These are phyloP conservation scores for Aulostomus chinensis DNA, from an alignment of 2,797 vertebrate species.

Conservation along the genomic window DNA sequence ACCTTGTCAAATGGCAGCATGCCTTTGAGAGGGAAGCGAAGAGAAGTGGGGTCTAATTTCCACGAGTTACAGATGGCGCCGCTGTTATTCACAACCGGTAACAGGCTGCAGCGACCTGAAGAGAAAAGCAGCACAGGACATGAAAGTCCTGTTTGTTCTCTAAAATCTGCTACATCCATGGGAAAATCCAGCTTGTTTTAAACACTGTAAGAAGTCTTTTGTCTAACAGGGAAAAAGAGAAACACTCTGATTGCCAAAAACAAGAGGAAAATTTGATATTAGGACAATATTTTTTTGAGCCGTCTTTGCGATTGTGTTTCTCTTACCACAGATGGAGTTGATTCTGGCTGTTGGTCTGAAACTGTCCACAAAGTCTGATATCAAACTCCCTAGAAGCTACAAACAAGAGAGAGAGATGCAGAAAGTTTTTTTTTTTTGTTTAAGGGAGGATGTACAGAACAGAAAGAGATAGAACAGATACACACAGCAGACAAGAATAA, in stretches of 20 bases:
- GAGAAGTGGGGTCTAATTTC: slow-evolving; percentile 95
- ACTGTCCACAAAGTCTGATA: slow-evolving; percentile 98
- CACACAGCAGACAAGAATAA: background rate
- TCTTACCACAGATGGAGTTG: slow-evolving; percentile 98
- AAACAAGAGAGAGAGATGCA: background rate
- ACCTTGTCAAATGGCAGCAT: slow-evolving; percentile 98
- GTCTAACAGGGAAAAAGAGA: background rate
- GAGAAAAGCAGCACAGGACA: too few relatives aligned
- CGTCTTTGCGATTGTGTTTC: background rate
- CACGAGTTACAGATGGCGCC: slow-evolving; percentile 99
- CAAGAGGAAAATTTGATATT: background rate
- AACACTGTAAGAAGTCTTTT: too few relatives aligned
- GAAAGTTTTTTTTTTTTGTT: too few relatives aligned
- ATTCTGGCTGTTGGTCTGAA: slow-evolving; percentile 98
- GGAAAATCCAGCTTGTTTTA: too few relatives aligned
- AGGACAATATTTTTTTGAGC: background rate
- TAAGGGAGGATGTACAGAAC: too few relatives aligned
- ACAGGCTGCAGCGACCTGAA: slow-evolving; percentile 93
- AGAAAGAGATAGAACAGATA: background rate
- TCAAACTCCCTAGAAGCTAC: slow-evolving; percentile 92
- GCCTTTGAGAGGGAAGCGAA: slow-evolving; percentile 94
- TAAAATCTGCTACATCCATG: too few relatives aligned
- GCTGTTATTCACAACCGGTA: slow-evolving; percentile 98
- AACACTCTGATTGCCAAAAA: background rate
- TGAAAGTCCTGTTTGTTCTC: too few relatives aligned